Base-by-base conservation (phyloP, 2,113 vertebrate species). In the Chinchilla lanigera region DNA sequence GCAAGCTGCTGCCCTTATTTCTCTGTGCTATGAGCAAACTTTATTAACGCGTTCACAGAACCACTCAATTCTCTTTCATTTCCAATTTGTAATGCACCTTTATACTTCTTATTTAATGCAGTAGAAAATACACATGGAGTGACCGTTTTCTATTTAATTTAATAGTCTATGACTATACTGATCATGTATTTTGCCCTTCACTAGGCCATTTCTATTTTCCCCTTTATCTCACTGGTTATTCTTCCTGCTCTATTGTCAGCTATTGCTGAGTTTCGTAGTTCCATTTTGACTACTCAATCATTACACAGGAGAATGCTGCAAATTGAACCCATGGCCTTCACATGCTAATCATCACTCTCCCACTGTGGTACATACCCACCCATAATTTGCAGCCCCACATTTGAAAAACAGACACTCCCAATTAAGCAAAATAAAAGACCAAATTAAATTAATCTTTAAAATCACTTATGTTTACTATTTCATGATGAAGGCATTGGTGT, bases 51-150 rank as follows among this genome's bases (percentile, higher is more conserved):
- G 2, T 50, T 16, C 73, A 56, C 9, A 77, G 35, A 96, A 81
- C 35, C 1, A 38, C 33, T 41, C 22, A 35, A 3, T 71, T 94
- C 8, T 78, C 19, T 95, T 95, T 84, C 17, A 89, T 94, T 63
- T 83, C 33, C 8, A 17, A 33, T 35, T 96, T 86, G 24, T 44
- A 80, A 75, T 9, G 73, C n/a, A 93, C 14, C 67, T 89, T 56
- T 60, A 84, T 75, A 88, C 41, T 73, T 91, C 54, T 89, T n/a
- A 84, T 50, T 95, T 88, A 92, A 56, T 82, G 86, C 69, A 12
- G 38, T 61, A 81, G 4, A 94, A 83, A 85, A 78, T 69, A 9
- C 0, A 67, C 88, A 44, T 47, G 47, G 11, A 80, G 20, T 60
- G 38, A 80, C 26, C 65, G 52, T 7, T 16, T 60, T 89, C 35